These are phyloP conservation scores for Ceramica pisi DNA, from an alignment of 2,888 invertebrate species.

Conservation along the genomic window DNA sequence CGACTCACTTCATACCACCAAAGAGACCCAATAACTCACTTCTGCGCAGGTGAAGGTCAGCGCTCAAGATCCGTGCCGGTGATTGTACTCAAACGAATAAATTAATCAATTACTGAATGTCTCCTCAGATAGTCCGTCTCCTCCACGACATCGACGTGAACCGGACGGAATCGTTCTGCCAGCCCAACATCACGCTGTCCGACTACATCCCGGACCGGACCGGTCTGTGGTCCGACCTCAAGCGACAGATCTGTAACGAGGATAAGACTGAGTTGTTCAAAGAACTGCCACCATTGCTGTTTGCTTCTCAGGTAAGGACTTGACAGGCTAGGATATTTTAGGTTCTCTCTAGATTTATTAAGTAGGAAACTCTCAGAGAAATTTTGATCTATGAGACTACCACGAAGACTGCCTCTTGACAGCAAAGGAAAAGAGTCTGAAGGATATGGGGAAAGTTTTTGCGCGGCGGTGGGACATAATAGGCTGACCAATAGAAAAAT, in stretches of 20 bases:
- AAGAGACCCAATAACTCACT: too few species aligned
- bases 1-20: too few species aligned
- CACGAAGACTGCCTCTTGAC: too few species aligned
- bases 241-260: constrained; percentile 74
- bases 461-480: too few species aligned
- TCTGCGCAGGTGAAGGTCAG: too few species aligned
- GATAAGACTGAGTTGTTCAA: constrained; percentile 71
- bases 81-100: too few species aligned
- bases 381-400: neutral
- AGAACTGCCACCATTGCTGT: constrained; percentile 81
- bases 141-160: constrained; percentile 83
- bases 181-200: constrained; percentile 74
- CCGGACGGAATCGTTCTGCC: constrained; percentile 79
- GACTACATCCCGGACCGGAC: constrained; percentile 85
- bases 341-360: neutral
- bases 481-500: too few species aligned
- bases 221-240: constrained; percentile 74
- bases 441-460: too few species aligned
- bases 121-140: constrained; percentile 81
- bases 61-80: too few species aligned
- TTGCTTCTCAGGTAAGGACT: constrained; percentile 82
- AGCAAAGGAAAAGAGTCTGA: too few species aligned
- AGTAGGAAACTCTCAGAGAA: neutral
- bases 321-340: neutral
- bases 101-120: too few species aligned